phyloP scores from a whole-genome alignment of 1,140 invertebrate genomes.

The Zaprionus capensis region DNA sequence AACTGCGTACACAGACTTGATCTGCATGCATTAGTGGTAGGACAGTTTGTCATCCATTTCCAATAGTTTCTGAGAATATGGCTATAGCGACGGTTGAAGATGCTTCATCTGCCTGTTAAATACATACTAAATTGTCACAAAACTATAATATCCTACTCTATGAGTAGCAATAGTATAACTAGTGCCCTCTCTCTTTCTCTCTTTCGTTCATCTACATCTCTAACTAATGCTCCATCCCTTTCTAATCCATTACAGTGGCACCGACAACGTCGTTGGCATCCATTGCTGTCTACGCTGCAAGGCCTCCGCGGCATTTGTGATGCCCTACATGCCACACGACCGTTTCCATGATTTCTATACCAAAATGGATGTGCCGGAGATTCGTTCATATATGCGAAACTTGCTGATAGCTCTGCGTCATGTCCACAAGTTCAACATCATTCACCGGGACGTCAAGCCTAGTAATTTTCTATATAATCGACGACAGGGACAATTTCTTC shows the following conservation, averaged over 20 bases:
- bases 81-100: too few relatives aligned
- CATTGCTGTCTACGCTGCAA: slow-evolving; percentile 91
- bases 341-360: slow-evolving; percentile 90
- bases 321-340: slow-evolving; percentile 94
- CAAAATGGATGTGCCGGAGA: slow-evolving; percentile 89
- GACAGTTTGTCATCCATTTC: too few relatives aligned
- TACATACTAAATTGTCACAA: too few relatives aligned
- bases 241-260: slow-evolving; percentile 85
- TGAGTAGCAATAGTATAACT: too few relatives aligned
- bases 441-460: slow-evolving; percentile 97
- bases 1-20: too few relatives aligned
- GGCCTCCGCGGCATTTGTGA: slow-evolving; percentile 94
- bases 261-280: slow-evolving; percentile 92
- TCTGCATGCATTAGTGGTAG: too few relatives aligned
- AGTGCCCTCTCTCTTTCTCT: too few relatives aligned
- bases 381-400: slow-evolving; percentile 92
- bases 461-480: slow-evolving; percentile 96
- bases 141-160: too few relatives aligned
- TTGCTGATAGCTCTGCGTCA: slow-evolving; percentile 91
- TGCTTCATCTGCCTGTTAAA: too few relatives aligned
- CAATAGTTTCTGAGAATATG: too few relatives aligned
- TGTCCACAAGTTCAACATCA: slow-evolving; percentile 94
- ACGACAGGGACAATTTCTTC: slow-evolving; percentile 88
- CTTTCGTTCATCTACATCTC: background rate
- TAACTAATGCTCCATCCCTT: background rate